These are phyloP conservation scores for Contarinia nasturtii DNA, from an alignment of 1,140 invertebrate species.

Conservation along the genomic window DNA sequence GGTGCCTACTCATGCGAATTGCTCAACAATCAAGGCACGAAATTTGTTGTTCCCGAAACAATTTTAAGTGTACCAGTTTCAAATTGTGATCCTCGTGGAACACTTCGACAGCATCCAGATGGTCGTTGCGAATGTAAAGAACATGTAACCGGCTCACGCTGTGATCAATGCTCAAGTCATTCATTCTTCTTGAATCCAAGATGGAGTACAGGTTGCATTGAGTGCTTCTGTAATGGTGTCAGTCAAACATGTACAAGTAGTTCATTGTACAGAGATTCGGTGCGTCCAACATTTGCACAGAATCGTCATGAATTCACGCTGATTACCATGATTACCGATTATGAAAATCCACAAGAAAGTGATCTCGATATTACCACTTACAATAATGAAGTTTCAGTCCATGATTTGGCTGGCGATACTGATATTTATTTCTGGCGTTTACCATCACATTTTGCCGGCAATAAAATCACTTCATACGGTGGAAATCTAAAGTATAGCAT, in stretches of 20 bases:
- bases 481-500: conserved; percentile 71
- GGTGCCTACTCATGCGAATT: conserved; percentile 97
- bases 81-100: conserved; percentile 43
- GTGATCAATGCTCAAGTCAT: conserved; percentile 62
- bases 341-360: conserved; percentile 6
- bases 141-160: conserved; percentile 46
- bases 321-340: conserved; percentile 14
- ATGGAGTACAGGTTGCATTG: conserved; percentile 66
- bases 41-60: conserved; percentile 77
- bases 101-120: conserved; percentile 29
- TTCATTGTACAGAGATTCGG: conserved; percentile 49
- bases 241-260: conserved; percentile 52
- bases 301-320: conserved; percentile 14
- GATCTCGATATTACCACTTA: conserved; percentile 4
- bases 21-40: conserved; percentile 67
- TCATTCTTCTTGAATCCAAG: conserved; percentile 48
- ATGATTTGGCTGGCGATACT: conserved; percentile 4
- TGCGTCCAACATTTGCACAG: conserved; percentile 20
- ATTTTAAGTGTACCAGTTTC: conserved; percentile 51
- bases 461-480: conserved; percentile 85
- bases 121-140: conserved; percentile 72
- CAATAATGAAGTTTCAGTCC: conserved; percentile 9
- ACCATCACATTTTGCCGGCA: conserved; percentile 58
- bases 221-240: conserved; percentile 85
- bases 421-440: conserved; percentile 33